Evolutionary conservation across 2,888 invertebrate species (phyloP).

Genomic region (Athalia rosae): DNA sequence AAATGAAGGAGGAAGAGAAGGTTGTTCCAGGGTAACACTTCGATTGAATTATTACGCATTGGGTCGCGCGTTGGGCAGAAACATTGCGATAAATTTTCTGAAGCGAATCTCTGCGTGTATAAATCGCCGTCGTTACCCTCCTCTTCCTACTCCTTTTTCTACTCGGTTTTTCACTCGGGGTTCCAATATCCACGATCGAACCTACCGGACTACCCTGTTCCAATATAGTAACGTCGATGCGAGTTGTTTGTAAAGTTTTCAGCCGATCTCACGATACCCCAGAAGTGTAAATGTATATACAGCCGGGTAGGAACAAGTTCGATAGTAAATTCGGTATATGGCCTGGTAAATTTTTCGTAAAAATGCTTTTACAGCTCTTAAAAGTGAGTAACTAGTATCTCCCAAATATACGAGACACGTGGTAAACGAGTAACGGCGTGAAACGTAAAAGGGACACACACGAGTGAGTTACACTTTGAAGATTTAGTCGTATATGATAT

Average conservation of each 20-base stretch:
- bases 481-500: background rate
- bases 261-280: background rate
- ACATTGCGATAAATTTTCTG: slow-evolving; percentile 37
- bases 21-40: slow-evolving; percentile 25
- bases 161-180: background rate
- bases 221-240: slow-evolving; percentile 5
- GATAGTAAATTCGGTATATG: slow-evolving; percentile 8
- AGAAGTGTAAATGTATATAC: slow-evolving; percentile 3
- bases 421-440: no score
- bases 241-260: slow-evolving; percentile 31
- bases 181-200: no score
- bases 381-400: background rate
- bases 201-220: no score
- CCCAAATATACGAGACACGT: no score
- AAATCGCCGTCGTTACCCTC: slow-evolving; percentile 14
- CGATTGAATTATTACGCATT: slow-evolving; percentile 32
- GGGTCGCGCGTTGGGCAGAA: slow-evolving; percentile 31
- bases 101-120: slow-evolving; percentile 31
- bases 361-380: background rate
- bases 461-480: no score
- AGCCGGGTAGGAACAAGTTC: slow-evolving; percentile 7
- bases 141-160: slow-evolving; percentile 12
- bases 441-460: no score
- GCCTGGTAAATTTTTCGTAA: background rate
- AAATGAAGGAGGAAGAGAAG: background rate